A percentile compares a stretch with the other conserved stretches of the same genome.
Evolutionary conservation across 2,888 invertebrate genomes (phyloP).

Genomic region (Sphaerophoria rueppellii): DNA sequence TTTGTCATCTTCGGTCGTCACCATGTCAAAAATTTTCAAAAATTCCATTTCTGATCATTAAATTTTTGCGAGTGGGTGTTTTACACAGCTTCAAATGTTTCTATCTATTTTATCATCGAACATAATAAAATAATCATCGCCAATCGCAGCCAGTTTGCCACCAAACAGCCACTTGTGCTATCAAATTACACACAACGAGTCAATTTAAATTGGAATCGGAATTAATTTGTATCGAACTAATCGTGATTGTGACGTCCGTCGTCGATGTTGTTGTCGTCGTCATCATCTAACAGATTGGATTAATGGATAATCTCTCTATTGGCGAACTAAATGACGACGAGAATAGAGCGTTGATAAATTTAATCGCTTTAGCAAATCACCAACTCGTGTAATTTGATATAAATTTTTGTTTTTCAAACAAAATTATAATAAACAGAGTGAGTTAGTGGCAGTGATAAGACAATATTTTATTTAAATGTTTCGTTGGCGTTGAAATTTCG

Average conservation of each 20-base stretch:
- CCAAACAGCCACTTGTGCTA: neutral
- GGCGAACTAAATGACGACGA: neutral
- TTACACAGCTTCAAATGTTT: too few relatives aligned
- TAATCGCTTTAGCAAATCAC: slow-evolving; percentile 35
- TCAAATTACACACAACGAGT: slow-evolving; percentile 51
- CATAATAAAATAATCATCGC: too few relatives aligned
- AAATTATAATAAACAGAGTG: slow-evolving; percentile 39
- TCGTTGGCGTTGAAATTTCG: neutral
- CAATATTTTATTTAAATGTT: slow-evolving; percentile 58
- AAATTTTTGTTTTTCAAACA: slow-evolving; percentile 23
- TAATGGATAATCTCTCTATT: slow-evolving; percentile 17
- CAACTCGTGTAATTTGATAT: slow-evolving; percentile 54
- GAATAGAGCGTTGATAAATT: slow-evolving; percentile 21
- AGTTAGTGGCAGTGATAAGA: slow-evolving; percentile 37
- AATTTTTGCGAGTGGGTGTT: too few relatives aligned
- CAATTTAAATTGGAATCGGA: slow-evolving; percentile 56
- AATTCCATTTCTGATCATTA: too few relatives aligned
- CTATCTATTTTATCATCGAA: too few relatives aligned
- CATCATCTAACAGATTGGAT: neutral
- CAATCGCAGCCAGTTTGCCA: too few relatives aligned
- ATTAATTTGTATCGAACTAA: slow-evolving; percentile 45
- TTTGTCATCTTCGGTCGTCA: too few relatives aligned
- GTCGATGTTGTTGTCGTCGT: neutral
- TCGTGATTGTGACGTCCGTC: slow-evolving; percentile 23
- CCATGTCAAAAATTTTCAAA: too few relatives aligned